Conservation (phyloP, 1,140 invertebrate species). For the Elymnias hypermnestra region DNA sequence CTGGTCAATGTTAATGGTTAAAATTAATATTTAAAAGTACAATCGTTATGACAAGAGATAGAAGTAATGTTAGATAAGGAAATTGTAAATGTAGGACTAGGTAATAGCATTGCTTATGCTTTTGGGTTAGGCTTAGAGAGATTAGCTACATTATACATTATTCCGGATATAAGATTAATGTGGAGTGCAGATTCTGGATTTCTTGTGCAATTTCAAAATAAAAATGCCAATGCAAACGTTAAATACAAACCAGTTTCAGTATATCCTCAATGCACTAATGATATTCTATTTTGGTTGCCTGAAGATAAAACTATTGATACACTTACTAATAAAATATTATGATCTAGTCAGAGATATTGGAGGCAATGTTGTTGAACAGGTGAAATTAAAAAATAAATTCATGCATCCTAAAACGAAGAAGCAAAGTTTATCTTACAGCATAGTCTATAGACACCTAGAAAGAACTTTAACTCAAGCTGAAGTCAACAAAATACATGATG, state of each 20-base stretch:
- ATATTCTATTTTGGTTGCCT: slow-evolving; percentile 99
- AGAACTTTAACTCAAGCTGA: slow-evolving; percentile 90
- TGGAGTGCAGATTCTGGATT: slow-evolving; percentile 96
- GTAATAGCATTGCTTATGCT: slow-evolving; percentile 96
- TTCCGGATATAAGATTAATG: slow-evolving; percentile 97
- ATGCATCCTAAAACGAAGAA: slow-evolving; percentile 89
- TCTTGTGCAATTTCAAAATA: slow-evolving; percentile 90
- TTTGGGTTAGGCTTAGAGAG: slow-evolving; percentile 98
- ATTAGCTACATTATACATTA: slow-evolving; percentile 94
- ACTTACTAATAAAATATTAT: slow-evolving; percentile 93
- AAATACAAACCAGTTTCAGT: slow-evolving; percentile 89
- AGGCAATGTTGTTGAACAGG: slow-evolving; percentile 95
- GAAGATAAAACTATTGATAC: slow-evolving; percentile 68
- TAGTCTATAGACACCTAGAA: slow-evolving; percentile 96
- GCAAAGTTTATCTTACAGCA: slow-evolving; percentile 93
- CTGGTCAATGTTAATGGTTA: no score
- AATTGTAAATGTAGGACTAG: slow-evolving; percentile 88
- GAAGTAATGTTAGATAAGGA: no score
- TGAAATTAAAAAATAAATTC: slow-evolving; percentile 92
- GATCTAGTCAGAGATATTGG: slow-evolving; percentile 92
- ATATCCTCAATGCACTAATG: slow-evolving; percentile 93
- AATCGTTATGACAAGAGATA: no score
- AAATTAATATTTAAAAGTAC: no score
- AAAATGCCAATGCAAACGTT: slow-evolving; percentile 80
- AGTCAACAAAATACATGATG: slow-evolving; percentile 90